These are phyloP conservation scores for Resseliella maxima DNA, from an alignment of 2,888 invertebrate species.

Conservation along the genomic window DNA sequence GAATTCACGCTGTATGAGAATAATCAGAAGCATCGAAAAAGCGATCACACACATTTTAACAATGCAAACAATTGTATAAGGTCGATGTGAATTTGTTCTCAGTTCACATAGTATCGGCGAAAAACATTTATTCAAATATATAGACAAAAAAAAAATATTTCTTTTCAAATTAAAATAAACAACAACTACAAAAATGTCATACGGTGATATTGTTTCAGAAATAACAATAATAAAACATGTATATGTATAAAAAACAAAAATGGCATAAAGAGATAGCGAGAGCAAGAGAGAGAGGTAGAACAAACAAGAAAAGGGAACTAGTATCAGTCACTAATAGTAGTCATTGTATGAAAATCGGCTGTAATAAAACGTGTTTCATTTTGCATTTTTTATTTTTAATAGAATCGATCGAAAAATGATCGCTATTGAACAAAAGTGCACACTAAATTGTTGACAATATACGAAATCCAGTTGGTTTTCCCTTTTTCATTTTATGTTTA, in stretches of 20 bases:
- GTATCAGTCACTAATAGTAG: conserved; percentile 39
- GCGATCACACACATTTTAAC: not conserved
- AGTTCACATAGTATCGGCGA: not conserved
- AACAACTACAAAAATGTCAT: conserved; percentile 25
- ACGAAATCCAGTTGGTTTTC: not conserved
- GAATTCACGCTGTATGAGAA: not conserved
- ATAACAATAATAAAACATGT: not conserved
- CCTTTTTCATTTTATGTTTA: not conserved
- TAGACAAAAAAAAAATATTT: not conserved
- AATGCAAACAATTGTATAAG: not conserved
- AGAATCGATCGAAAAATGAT: not conserved
- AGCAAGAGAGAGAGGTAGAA: not conserved
- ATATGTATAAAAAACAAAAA: not conserved
- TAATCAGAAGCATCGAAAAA: conserved; percentile 33
- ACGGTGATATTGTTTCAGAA: conserved; percentile 52
- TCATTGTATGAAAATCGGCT: not conserved
- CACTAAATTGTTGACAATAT: not conserved
- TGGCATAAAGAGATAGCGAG: too few relatives aligned
- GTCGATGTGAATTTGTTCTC: not conserved
- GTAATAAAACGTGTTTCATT: conserved; percentile 9
- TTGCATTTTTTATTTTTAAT: not conserved
- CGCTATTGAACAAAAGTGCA: not conserved
- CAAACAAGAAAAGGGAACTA: not conserved
- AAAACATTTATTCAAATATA: not conserved
- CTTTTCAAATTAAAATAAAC: conserved; percentile 6